A percentile compares a stretch with the other conserved stretches of the same genome.
Evolutionary conservation across 2,113 vertebrate species (phyloP).

Genomic region (Phalacrocorax pelagicus): DNA sequence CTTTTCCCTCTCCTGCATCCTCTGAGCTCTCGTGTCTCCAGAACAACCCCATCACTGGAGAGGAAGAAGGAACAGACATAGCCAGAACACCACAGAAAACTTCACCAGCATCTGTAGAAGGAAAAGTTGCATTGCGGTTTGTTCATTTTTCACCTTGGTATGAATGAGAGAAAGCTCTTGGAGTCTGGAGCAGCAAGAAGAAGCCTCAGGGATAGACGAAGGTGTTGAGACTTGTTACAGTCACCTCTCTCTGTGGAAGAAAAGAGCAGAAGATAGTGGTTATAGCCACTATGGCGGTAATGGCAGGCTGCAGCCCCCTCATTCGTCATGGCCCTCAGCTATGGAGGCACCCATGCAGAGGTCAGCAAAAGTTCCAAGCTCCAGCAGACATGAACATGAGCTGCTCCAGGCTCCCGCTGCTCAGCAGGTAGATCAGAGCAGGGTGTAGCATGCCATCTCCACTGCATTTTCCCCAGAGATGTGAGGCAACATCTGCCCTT

Average conservation of each 20-base stretch:
- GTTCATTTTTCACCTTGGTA: not conserved
- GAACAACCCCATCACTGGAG: not conserved
- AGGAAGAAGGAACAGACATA: not conserved
- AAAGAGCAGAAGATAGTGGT: not conserved
- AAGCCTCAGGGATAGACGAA: not conserved
- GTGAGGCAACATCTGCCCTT: not conserved
- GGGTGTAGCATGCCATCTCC: not conserved
- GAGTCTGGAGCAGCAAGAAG: not conserved
- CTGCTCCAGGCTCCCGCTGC: not conserved
- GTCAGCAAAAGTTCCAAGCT: not conserved
- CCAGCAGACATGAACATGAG: not conserved
- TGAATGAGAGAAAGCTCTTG: not conserved
- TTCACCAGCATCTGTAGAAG: not conserved
- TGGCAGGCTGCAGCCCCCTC: not conserved
- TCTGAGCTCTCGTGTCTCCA: not conserved
- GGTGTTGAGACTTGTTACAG: not conserved
- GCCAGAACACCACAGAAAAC: not conserved
- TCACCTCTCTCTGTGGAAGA: not conserved
- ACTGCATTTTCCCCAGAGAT: not conserved
- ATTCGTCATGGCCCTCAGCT: rapidly evolving
- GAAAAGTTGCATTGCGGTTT: not conserved
- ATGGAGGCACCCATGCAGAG: not conserved
- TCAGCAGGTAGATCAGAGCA: not conserved
- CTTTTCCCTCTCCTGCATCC: not conserved
- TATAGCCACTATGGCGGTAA: not conserved